These are phyloP conservation scores for Aleiodes testaceus DNA, from an alignment of 2,888 invertebrate species.

Conservation along the genomic window DNA sequence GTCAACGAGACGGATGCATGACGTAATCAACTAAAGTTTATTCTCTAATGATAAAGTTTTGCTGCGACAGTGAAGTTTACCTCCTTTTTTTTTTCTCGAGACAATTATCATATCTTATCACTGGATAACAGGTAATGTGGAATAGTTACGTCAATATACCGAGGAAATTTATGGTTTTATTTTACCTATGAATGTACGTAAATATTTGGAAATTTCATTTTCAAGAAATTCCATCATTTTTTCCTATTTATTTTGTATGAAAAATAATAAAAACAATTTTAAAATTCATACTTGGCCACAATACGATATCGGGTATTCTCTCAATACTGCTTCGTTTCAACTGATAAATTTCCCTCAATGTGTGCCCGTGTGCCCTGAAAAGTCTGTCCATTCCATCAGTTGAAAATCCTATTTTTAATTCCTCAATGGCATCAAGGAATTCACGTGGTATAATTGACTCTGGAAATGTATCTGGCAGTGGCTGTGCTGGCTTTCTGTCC, in stretches of 20 bases:
- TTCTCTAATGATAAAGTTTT: slow-evolving; percentile 1
- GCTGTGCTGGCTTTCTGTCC: slow-evolving; percentile 72
- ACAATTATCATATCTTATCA: slow-evolving; percentile 23
- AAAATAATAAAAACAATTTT: no score
- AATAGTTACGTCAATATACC: no score
- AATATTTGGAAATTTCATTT: no score
- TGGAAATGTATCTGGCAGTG: slow-evolving; percentile 79
- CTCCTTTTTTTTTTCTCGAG: not conserved
- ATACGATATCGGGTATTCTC: slow-evolving; percentile 93
- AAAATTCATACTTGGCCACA: slow-evolving; percentile 95
- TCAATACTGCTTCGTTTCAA: slow-evolving; percentile 83
- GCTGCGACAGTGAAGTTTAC: no score
- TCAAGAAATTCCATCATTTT: no score
- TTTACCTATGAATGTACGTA: no score
- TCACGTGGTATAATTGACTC: slow-evolving; percentile 78
- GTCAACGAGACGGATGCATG: no score
- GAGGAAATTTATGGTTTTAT: no score
- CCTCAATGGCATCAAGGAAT: slow-evolving; percentile 77
- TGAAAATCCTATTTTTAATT: slow-evolving; percentile 77
- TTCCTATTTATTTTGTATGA: no score
- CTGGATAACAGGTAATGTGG: not conserved
- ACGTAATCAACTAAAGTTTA: no score
- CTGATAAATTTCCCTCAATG: slow-evolving; percentile 89
- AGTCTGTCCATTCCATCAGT: slow-evolving; percentile 88
- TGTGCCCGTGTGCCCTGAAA: slow-evolving; percentile 93